Evolutionary conservation across 2,113 vertebrate species (phyloP).

Genomic region (Chlorodrepanis virens): DNA sequence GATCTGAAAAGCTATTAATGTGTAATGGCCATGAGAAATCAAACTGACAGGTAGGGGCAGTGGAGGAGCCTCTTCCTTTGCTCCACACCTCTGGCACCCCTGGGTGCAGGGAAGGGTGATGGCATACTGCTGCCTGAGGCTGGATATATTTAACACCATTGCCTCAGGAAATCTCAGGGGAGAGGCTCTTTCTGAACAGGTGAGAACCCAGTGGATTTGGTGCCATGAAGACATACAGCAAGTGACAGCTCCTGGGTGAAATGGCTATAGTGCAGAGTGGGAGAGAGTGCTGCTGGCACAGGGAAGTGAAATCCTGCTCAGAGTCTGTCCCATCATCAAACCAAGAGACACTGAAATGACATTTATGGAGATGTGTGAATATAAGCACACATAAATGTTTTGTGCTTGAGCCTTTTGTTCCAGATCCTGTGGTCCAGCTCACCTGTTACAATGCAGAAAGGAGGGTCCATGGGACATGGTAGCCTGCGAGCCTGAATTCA

Average conservation of each 20-base stretch:
- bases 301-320: background rate
- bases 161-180: background rate
- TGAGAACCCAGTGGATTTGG: background rate
- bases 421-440: background rate
- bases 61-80: background rate
- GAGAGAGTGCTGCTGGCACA: fast-evolving
- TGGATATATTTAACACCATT: background rate
- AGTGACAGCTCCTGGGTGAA: background rate
- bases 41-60: background rate
- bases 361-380: background rate
- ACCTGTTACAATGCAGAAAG: background rate
- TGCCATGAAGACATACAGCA: background rate
- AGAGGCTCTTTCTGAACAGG: background rate
- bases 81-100: background rate
- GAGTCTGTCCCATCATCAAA: background rate
- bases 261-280: background rate
- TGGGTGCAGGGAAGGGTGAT: background rate
- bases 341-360: background rate
- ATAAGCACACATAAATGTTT: fast-evolving
- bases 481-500: background rate
- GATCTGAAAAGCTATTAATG: background rate
- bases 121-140: background rate
- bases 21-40: background rate
- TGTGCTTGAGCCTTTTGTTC: background rate
- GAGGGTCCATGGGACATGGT: background rate